phyloP scores from a whole-genome alignment of 2,888 invertebrate species.

The Nomada fabriciana region DNA sequence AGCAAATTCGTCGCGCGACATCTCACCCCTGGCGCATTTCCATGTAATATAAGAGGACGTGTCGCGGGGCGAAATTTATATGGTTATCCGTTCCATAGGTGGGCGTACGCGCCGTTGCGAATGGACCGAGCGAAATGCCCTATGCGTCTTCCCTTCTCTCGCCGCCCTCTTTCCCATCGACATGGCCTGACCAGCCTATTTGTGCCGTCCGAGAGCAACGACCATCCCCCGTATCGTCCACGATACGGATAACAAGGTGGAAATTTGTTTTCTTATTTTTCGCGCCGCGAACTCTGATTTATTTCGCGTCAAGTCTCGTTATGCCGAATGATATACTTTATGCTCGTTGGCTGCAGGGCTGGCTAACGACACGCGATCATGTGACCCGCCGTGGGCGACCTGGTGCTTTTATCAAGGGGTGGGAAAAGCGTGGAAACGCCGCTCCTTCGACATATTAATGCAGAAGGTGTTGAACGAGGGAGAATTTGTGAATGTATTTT shows the following conservation, averaged over 20 bases:
- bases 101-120: slow-evolving; percentile 50
- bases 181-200: slow-evolving; percentile 24
- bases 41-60: slow-evolving; percentile 48
- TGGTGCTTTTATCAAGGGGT: too few relatives aligned
- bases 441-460: too few relatives aligned
- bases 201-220: too few relatives aligned
- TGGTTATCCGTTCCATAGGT: slow-evolving; percentile 66
- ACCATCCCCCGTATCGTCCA: neutral
- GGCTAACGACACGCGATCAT: too few relatives aligned
- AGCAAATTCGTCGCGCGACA: neutral
- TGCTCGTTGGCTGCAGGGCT: slow-evolving; percentile 28
- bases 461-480: too few relatives aligned
- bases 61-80: slow-evolving; percentile 62
- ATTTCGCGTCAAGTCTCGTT: slow-evolving; percentile 37
- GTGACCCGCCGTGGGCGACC: too few relatives aligned
- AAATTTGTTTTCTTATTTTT: slow-evolving; percentile 66
- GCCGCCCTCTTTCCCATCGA: slow-evolving; percentile 26
- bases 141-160: slow-evolving; percentile 60
- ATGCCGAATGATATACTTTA: slow-evolving; percentile 8
- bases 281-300: slow-evolving; percentile 59
- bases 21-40: slow-evolving; percentile 24
- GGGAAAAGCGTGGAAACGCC: too few relatives aligned
- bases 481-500: too few relatives aligned
- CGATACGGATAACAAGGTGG: slow-evolving; percentile 61
- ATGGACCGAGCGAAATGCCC: slow-evolving; percentile 55